Base-by-base conservation (phyloP, 2,113 vertebrate species). In the Xiphorhynchus elegans region DNA sequence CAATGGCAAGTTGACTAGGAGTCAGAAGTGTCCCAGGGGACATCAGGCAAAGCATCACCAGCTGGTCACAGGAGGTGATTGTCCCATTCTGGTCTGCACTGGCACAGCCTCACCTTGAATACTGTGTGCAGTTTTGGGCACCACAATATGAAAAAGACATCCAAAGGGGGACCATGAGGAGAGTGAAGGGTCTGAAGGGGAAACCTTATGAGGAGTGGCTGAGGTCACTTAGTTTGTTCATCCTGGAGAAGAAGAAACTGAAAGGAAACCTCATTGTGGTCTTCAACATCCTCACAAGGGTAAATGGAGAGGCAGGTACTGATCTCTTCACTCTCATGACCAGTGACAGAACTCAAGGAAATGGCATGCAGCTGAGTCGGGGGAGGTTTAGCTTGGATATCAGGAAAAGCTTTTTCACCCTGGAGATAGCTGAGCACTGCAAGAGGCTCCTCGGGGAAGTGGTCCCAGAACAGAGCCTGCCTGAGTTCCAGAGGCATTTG, bases 91-190 rank as follows among this genome's bases (percentile, higher is more conserved):
- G 37, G 52, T 46, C 46, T 40, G 60, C 3, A 2, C 7, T 50
- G 44, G 15, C 5, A 16, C 10, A 0, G 46, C 26, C n/a, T 55
- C n/a, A 35, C 19, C 62, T 68, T 0, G 0, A 40, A 18, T 47
- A 26, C 8, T 55, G 40, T 31, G 17, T 31, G 40, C 33, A 13
- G 37, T 69, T 76, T 62, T 60, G n/a, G 21, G 17, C n/a, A 35
- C n/a, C 0, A 0, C 29, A 76, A 31, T 47, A 35, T 40, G 21
- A 47, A 9, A 75, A 74, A 67, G 16, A 47, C 24, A n/a, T 55
- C 47, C 62, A 83, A 53, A 76, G 25, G 46, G 58, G 53, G 10
- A n/a, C 24, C 24, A 47, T 20, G 7, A 60, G 29, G 23, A 46
- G 60, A 17, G 24, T 21, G 24, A 67, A 59, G 44, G 33, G 24